Base-by-base conservation (phyloP, 2,797 vertebrate genomes). In the Champsocephalus gunnari region DNA sequence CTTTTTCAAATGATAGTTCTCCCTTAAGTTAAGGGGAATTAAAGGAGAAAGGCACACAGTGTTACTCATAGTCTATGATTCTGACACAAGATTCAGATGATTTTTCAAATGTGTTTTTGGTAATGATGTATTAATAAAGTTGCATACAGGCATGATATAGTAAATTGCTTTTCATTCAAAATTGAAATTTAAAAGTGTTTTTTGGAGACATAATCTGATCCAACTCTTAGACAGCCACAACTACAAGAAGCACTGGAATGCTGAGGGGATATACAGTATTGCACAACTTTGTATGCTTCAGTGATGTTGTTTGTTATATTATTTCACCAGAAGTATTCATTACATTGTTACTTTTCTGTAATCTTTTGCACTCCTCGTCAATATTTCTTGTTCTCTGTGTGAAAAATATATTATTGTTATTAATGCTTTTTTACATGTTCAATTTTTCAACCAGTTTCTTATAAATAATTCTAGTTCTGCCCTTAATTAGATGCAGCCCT, bases 241-340 rank as follows among this genome's bases (percentile, higher is more conserved):
- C 83, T 81, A 67, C 13, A 63, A 62, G 28, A 61, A 41, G 49
- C 19, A 48, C 54, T 69, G 66, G 43, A 81, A 78, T 74, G 65
- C 19, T 41, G 13, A 71, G 11, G 24, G 38, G 34, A 68, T 13
- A 28, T 14, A n/a, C n/a, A 57, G 45, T 32, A 82, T 78, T 86
- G 71, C 56, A 62, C 66, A 90, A 85, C 28, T 3, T 49, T 45
- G 82, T n/a, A 75, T 79, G 44, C 49, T 53, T 49, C n/a, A 77
- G 32, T 44, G 34, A 65, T 56, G 61, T 68, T 56, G 38, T 58
- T 56, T 2, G 17, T 63, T 43, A 28, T 76, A 55, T 28, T 54
- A 19, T 86, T 78, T 61, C 57, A 70, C 13, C 9, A 58, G 65
- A 66, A 57, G 56, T 48, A 68, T 68, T 41, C 56, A 65, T 48